Conservation (phyloP, 2,797 vertebrate genomes). For the Holocentrus rufus region DNA sequence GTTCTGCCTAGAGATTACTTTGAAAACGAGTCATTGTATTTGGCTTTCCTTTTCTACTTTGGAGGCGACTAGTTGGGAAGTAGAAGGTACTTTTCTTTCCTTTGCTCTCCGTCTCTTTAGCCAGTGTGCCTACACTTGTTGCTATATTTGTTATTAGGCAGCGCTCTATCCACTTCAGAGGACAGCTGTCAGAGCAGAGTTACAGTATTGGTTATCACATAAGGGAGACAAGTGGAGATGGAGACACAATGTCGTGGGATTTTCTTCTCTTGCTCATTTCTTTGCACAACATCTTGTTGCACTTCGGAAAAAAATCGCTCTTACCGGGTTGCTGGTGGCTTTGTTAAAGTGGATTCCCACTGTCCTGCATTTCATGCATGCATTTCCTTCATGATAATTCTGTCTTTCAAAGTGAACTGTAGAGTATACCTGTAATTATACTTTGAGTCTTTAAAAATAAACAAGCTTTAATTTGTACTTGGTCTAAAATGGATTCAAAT, state of each 20-base stretch:
- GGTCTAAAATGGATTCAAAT: constrained; percentile 38
- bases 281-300: constrained; percentile 22
- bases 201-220: neutral
- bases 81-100: neutral
- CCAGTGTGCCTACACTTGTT: constrained; percentile 28
- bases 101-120: constrained; percentile 28
- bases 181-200: neutral
- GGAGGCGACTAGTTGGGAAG: neutral
- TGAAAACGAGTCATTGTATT: constrained; percentile 1
- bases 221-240: constrained; percentile 18
- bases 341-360: neutral
- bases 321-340: constrained; percentile 31
- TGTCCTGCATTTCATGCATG: neutral
- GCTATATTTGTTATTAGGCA: constrained; percentile 17
- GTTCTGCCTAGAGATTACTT: constrained; percentile 5
- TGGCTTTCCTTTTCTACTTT: neutral
- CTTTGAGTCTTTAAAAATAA: neutral
- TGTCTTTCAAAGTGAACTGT: neutral
- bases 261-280: constrained; percentile 1
- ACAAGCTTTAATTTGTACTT: neutral
- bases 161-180: constrained; percentile 1
- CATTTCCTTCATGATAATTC: neutral
- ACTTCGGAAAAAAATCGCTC: neutral
- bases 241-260: neutral
- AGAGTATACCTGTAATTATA: neutral